These are phyloP conservation scores for Andrena flavipes DNA, from an alignment of 2,888 invertebrate species.

Conservation along the genomic window DNA sequence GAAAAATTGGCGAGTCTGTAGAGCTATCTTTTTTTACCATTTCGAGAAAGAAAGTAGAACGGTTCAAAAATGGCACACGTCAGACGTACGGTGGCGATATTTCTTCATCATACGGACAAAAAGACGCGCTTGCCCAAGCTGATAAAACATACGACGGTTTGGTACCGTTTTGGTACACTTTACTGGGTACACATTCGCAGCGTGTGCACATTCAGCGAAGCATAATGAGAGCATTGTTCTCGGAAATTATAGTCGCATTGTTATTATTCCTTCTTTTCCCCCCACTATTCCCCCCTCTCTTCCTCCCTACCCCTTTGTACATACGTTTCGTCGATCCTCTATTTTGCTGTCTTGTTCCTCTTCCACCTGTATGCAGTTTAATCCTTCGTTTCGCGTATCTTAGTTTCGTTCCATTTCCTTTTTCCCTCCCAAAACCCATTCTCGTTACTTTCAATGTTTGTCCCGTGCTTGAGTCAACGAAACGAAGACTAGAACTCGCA, in stretches of 20 bases:
- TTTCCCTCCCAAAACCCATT: neutral
- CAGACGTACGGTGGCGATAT: slow-evolving; percentile 52
- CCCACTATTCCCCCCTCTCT: slow-evolving; percentile 20
- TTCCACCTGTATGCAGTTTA: slow-evolving; percentile 50
- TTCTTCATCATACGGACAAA: slow-evolving; percentile 69
- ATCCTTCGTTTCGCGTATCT: slow-evolving; percentile 25
- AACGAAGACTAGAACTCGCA: neutral
- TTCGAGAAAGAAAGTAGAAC: neutral
- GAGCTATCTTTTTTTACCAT: neutral
- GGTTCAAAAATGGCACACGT: slow-evolving; percentile 41
- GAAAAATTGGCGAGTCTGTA: neutral
- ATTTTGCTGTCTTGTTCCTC: slow-evolving; percentile 35
- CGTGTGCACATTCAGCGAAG: slow-evolving; percentile 75
- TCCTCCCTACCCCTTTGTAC: slow-evolving; percentile 17
- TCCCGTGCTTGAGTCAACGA: neutral
- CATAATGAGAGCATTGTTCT: slow-evolving; percentile 84
- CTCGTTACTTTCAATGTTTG: slow-evolving; percentile 1
- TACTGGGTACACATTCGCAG: slow-evolving; percentile 66
- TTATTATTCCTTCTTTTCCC: slow-evolving; percentile 70
- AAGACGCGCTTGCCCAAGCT: slow-evolving; percentile 65
- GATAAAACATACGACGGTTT: slow-evolving; percentile 72
- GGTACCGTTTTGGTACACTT: slow-evolving; percentile 66
- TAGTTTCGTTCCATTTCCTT: slow-evolving; percentile 18
- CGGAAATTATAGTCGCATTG: slow-evolving; percentile 82
- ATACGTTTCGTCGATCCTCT: slow-evolving; percentile 7